These are phyloP conservation scores for Neosalanx taihuensis DNA, from an alignment of 2,797 vertebrate genomes.

Conservation along the genomic window DNA sequence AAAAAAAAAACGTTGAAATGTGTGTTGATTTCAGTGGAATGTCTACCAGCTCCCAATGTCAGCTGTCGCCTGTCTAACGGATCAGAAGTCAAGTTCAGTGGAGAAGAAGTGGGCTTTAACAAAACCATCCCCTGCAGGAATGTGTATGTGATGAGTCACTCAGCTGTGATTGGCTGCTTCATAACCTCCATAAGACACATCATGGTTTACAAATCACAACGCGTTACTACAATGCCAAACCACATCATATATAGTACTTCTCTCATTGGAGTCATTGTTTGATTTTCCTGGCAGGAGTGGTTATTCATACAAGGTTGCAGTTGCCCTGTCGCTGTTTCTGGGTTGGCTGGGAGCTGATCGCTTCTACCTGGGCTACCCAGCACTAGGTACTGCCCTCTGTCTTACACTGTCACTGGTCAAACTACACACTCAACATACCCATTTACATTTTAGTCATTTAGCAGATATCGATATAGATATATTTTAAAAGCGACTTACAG, in stretches of 20 bases:
- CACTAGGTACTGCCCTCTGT: constrained; percentile 76
- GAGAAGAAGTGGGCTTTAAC: constrained; percentile 86
- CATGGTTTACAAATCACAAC: neutral
- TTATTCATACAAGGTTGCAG: constrained; percentile 95
- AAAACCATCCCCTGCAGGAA: constrained; percentile 87
- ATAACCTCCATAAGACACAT: neutral
- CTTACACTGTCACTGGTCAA: no score
- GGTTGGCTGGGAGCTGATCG: constrained; percentile 97
- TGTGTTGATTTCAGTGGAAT: constrained; percentile 70
- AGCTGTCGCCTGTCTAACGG: constrained; percentile 84
- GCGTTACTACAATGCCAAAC: neutral
- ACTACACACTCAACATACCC: neutral
- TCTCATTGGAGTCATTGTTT: neutral
- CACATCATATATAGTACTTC: no score
- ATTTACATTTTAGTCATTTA: neutral
- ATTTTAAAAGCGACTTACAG: no score
- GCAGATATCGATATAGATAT: no score
- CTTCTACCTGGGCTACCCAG: constrained; percentile 96
- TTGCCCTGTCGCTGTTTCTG: constrained; percentile 93
- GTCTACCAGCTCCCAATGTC: constrained; percentile 90
- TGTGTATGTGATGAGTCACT: constrained; percentile 68
- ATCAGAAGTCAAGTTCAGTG: constrained; percentile 83
- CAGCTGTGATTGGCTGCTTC: no score
- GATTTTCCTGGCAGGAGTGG: constrained; percentile 75
- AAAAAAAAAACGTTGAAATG: neutral